These are phyloP conservation scores for Chironex yamaguchii DNA, from an alignment of 30 jellyfish, hydroid and myxozoan species.

Conservation along the genomic window DNA sequence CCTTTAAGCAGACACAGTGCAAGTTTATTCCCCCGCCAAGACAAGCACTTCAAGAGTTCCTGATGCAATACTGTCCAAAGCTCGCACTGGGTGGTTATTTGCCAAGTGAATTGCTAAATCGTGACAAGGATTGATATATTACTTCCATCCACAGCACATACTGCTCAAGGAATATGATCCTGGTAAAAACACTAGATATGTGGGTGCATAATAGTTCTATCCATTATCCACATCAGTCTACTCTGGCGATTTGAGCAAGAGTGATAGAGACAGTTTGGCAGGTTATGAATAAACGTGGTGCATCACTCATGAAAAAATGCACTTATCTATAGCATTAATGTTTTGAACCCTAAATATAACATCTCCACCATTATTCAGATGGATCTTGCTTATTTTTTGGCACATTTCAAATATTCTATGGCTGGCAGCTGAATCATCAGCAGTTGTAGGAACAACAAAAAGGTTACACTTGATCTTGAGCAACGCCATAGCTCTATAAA, in stretches of 20 bases:
- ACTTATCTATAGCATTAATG: not conserved
- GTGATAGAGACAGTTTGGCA: slow-evolving; percentile 30
- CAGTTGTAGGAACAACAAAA: not conserved
- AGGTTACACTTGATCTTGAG: slow-evolving; percentile 11
- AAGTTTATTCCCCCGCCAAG: too few relatives aligned
- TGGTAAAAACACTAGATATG: slow-evolving; percentile 1
- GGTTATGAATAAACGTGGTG: slow-evolving; percentile 29
- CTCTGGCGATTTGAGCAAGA: slow-evolving; percentile 53
- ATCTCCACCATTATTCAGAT: slow-evolving; percentile 3
- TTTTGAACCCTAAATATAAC: slow-evolving; percentile 4
- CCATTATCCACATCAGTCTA: slow-evolving; percentile 60
- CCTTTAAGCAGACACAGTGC: too few relatives aligned
- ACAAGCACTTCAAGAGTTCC: too few relatives aligned
- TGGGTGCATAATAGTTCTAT: slow-evolving; percentile 38
- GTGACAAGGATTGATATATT: too few relatives aligned
- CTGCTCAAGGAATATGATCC: too few relatives aligned
- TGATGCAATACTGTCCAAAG: too few relatives aligned
- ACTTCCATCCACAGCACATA: too few relatives aligned
- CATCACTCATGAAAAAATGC: slow-evolving; percentile 37
- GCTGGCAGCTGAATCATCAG: slow-evolving; percentile 25
- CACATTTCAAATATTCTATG: slow-evolving; percentile 5
- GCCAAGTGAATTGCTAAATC: too few relatives aligned
- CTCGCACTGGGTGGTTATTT: too few relatives aligned
- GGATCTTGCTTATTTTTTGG: not conserved
- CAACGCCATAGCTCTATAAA: slow-evolving; percentile 36